Base-by-base conservation (phyloP, 2,888 invertebrate genomes). In the Odontomyia ornata region DNA sequence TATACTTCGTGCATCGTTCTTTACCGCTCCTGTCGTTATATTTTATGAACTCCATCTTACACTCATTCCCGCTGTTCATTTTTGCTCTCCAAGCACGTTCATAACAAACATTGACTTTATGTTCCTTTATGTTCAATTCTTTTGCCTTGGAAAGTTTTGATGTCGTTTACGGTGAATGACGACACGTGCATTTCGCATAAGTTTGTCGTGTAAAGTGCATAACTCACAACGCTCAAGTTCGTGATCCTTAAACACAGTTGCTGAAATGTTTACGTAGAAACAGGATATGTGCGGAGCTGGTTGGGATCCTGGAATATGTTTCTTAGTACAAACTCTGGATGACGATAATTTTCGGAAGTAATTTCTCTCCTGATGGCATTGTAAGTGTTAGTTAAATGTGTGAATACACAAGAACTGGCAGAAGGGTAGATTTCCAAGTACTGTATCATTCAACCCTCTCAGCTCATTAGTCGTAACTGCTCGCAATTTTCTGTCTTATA, bases 161-260 rank as follows among this genome's bases (percentile, higher is more conserved):
- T 73, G 73, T 73, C 73, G 73, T 73, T 73, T 60, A 23, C 36
- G 73, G 52, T 27, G 73, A 73, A 57, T 73, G 73, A 73, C 73
- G 73, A 73, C 73, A 73, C 73, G 73, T 73, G 73, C 73, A 73
- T 60, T 73, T 73, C 73, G 73, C 73, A 73, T 73, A 73, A 73
- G 73, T 73, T 73, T 73, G 73, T 73, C 73, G 73, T 73, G 73
- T 73, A 73, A 73, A 73, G 73, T 73, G 73, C 73, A 73, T 73
- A 73, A 73, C 73, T 73, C 73, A 73, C 73, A 57, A 27, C 43
- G 18, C 21, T 18, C 28, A 47, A 47, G 47, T 73, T 47, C 52
- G 47, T 47, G 47, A 47, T 47, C 73, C 47, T 43, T 60, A 60
- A 72, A 27, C 28, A 36, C 60, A 25, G 25, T 23, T 73, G 73